Percentiles rank a stretch among this genome's conserved stretches.
Evolutionary conservation across 2,113 vertebrate species (phyloP).

Genomic region (Pelecanus crispus): DNA sequence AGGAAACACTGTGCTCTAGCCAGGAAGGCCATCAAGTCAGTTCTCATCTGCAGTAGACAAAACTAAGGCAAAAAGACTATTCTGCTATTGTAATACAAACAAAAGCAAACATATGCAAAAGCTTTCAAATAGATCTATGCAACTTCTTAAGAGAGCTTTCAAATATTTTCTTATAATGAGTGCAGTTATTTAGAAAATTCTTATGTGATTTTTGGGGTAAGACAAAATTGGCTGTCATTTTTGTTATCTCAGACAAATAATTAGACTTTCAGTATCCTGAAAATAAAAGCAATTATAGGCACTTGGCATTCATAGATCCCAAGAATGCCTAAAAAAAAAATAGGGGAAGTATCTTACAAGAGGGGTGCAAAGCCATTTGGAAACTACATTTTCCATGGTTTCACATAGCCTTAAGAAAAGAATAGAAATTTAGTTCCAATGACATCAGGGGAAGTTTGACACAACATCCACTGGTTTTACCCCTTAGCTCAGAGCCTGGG

Average conservation of each 20-base stretch:
- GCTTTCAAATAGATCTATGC: not conserved
- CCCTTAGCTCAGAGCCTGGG: not conserved
- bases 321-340: not conserved
- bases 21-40: not conserved
- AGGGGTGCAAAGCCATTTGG: constrained; percentile 41
- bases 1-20: not conserved
- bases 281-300: not conserved
- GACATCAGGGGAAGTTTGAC: not conserved
- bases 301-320: not conserved
- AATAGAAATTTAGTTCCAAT: not conserved
- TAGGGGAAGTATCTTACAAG: not conserved
- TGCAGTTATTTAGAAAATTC: not conserved
- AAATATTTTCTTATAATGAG: not conserved
- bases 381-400: not conserved
- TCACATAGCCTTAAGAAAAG: not conserved
- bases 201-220: not conserved
- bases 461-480: not conserved
- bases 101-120: not conserved
- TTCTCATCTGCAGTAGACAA: not conserved
- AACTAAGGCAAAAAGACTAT: not conserved
- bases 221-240: not conserved
- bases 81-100: not conserved
- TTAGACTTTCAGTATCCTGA: not conserved
- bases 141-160: not conserved
- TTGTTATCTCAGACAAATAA: not conserved